Base-by-base conservation (phyloP, 2,797 vertebrate genomes). In the Alfaro cultratus region DNA sequence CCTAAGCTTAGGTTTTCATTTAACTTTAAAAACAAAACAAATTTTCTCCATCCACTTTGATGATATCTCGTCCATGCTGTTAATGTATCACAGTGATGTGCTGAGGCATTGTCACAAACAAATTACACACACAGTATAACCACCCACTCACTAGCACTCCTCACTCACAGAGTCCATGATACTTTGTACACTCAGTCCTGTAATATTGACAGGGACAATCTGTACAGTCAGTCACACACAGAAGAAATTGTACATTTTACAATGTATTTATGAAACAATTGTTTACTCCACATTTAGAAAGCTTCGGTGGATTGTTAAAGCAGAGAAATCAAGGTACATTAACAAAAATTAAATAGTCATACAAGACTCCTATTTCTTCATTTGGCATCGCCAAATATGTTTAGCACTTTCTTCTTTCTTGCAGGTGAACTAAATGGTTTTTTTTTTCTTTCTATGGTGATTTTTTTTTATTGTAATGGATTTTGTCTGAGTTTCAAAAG, bases 181-280 rank as follows among this genome's bases (percentile, higher is more conserved):
- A 83, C 79, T 84, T 86, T 89, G 74, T 81, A 76, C 86, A 89
- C 87, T 88, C 80, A 82, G 41, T 60, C 81, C 87, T 80, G 45
- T 74, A 79, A 78, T 75, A 75, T 41, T 84, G 83, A 91, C 85
- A 79, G 83, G 78, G 70, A 84, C 82, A 83, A 81, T 79, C 86
- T 74, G 39, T 74, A 79, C 77, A 84, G 72, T 78, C 72, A 81
- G 79, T 77, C 60, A 75, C 76, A 79, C 71, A 75, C 55, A 73
- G 73, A 80, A 72, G 70, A 73, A 80, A 68, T 71, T 72, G 60
- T 49, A 78, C 74, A 81, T 64, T 70, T 72, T n/a, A 75, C 34
- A 75, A 23, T 11, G 74, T 39, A 60, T 34, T 72, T 57, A 74
- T 41, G 46, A 45, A 75, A 62, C 21, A 11, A 80, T 4, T 45